phyloP scores from a whole-genome alignment of 2,797 vertebrate species.

The Hoplostethus atlanticus region DNA sequence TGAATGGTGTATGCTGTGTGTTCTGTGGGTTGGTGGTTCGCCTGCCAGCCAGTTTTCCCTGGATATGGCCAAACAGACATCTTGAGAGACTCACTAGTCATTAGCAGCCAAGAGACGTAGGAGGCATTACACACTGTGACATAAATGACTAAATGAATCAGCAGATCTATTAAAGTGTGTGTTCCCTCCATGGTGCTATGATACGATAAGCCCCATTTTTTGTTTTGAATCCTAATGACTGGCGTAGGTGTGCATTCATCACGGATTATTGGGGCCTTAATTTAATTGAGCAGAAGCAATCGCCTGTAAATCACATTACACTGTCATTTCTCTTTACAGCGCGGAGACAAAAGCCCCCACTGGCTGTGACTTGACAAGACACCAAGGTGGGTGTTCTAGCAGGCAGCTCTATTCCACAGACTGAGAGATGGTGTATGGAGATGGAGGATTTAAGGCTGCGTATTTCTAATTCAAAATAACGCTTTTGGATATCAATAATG shows the following conservation, averaged over 20 bases:
- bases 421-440: conserved; percentile 57
- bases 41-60: conserved; percentile 51
- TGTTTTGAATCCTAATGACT: conserved; percentile 87
- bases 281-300: conserved; percentile 86
- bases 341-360: conserved; percentile 79
- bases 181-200: conserved; percentile 77
- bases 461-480: conserved; percentile 77
- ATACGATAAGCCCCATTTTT: conserved; percentile 84
- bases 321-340: conserved; percentile 86
- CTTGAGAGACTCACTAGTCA: conserved; percentile 76
- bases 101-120: conserved; percentile 78
- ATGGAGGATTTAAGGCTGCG: conserved; percentile 75
- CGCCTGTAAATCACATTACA: conserved; percentile 86
- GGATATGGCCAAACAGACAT: conserved; percentile 57
- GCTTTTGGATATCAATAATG: conserved; percentile 76
- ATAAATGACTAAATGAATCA: conserved; percentile 84
- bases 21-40: conserved; percentile 42
- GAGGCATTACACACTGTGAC: conserved; percentile 79
- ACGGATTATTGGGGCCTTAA: conserved; percentile 85
- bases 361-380: conserved; percentile 77
- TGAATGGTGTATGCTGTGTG: conserved; percentile 13
- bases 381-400: conserved; percentile 80
- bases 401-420: conserved; percentile 59
- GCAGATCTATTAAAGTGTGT: conserved; percentile 85
- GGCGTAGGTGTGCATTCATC: conserved; percentile 87